Conservation (phyloP, 2,888 invertebrate species). For the Sphaerophoria rueppellii region DNA sequence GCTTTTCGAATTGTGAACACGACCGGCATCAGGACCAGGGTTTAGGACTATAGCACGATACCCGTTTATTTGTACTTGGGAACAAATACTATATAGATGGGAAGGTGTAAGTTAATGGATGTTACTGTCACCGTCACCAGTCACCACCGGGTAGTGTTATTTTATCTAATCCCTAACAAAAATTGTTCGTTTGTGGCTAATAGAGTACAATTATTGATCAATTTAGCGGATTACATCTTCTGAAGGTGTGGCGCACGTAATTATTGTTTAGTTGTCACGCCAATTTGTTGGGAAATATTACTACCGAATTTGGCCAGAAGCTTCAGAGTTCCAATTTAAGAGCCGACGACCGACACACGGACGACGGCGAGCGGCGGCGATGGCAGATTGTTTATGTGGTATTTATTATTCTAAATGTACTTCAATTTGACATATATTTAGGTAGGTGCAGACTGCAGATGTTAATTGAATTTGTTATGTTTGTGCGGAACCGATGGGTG, state of each 20-base stretch:
- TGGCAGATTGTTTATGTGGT: conserved; percentile 16
- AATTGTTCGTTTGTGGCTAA: conserved; percentile 52
- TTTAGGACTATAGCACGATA: no score
- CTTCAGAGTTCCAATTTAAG: background rate
- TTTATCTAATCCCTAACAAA: conserved; percentile 49
- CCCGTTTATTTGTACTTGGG: no score
- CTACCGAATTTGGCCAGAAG: conserved; percentile 20
- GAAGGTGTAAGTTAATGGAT: no score
- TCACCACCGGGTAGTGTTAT: conserved; percentile 41
- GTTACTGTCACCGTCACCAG: no score
- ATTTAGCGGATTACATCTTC: conserved; percentile 61
- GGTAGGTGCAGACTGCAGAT: background rate
- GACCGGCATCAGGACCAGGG: background rate
- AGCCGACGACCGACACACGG: no score
- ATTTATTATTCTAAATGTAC: conserved; percentile 14
- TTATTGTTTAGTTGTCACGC: conserved; percentile 48
- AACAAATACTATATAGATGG: no score
- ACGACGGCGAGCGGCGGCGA: background rate
- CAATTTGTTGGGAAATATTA: conserved; percentile 56
- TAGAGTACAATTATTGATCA: conserved; percentile 65
- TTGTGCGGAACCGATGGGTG: background rate
- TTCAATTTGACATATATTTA: background rate
- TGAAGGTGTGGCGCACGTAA: conserved; percentile 42
- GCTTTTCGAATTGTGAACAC: no score
- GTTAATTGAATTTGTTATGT: conserved; percentile 8